Percentiles rank a stretch among this genome's conserved stretches.
phyloP scores from a whole-genome alignment of 1,140 invertebrate genomes.

The Drosophila aff. region DNA sequence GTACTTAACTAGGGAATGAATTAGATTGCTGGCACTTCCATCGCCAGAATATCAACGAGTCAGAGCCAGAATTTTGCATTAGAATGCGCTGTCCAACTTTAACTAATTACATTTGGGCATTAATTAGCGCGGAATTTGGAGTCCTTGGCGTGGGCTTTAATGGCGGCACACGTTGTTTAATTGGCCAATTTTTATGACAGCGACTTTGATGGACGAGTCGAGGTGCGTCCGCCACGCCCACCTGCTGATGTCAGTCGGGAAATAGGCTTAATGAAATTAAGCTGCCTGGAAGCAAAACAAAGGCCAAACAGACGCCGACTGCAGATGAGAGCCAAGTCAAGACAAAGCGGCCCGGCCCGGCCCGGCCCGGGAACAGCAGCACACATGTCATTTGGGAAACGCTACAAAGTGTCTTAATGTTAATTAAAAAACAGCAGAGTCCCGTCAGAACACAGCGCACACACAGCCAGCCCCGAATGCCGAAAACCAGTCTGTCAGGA shows the following conservation, averaged over 20 bases:
- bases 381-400: slow-evolving; percentile 75
- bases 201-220: slow-evolving; percentile 56
- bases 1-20: slow-evolving; percentile 27
- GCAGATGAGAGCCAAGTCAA: slow-evolving; percentile 23
- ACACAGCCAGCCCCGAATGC: slow-evolving; percentile 22
- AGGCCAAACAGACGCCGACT: slow-evolving; percentile 5
- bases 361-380: slow-evolving; percentile 25
- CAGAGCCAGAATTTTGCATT: slow-evolving; percentile 10
- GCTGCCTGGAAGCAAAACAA: slow-evolving; percentile 23
- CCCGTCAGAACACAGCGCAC: slow-evolving; percentile 32
- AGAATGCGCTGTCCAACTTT: background rate
- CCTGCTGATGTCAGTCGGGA: slow-evolving; percentile 50
- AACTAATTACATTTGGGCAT: slow-evolving; percentile 56
- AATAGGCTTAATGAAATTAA: slow-evolving; percentile 61
- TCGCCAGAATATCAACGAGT: background rate
- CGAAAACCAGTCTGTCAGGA: slow-evolving; percentile 21
- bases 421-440: slow-evolving; percentile 77
- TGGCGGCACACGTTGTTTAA: slow-evolving; percentile 39
- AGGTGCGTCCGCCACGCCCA: slow-evolving; percentile 24
- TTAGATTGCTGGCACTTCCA: slow-evolving; percentile 17
- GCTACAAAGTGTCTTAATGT: slow-evolving; percentile 74
- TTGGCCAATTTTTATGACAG: slow-evolving; percentile 58
- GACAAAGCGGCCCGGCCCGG: slow-evolving; percentile 44
- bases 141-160: slow-evolving; percentile 15
- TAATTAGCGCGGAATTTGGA: slow-evolving; percentile 37